Base-by-base conservation (phyloP, 2,113 vertebrate genomes). In the Falco punctatus region DNA sequence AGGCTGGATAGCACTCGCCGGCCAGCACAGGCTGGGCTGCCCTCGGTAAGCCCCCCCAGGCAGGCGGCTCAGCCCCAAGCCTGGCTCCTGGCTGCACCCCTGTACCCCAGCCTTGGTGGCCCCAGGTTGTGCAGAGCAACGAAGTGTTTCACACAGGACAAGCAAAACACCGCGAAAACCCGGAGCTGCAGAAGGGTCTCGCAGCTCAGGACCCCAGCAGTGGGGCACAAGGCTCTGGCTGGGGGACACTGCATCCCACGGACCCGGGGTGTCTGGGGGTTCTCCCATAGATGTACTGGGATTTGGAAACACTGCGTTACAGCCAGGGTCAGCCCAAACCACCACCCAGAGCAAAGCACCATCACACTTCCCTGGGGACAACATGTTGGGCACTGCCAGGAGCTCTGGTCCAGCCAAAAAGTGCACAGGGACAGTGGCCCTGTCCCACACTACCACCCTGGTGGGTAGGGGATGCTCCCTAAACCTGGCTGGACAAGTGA, bases 201-300 rank as follows among this genome's bases (percentile, higher is more conserved):
- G 0, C 13, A 62, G 95, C 27, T 83, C 72, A 77, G 52, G 64
- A 44, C 5, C 33, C 20, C 55, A 26, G 64, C 8, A 4, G 32
- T 1, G 28, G 12, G 26, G 61, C 49, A 32, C 0, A 0, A 84
- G 22, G 65, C 19, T 52, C 55, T 42, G 15, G 26, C 35, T 46
- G 35, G 24, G 15, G 52, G 6, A 57, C 70, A 7, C 35, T 5
- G 58, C 15, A 22, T 6, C 19, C 49, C 42, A 54, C 0, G 2
- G 52, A 59, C 17, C 12, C 1, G 1, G 20, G 28, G 19, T 10
- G 2, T 54, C 32, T 35, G 14, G 27, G n/a, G n/a, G 33, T 33
- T 49, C 15, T 81, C 22, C 42, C 35, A 15, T 0, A 57, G 26
- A 20, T 0, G 4, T 4, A 6, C 28, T 33, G 16, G 15, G 57